Conservation (phyloP, 2,888 invertebrate species). For the Ypsolopha sequella region DNA sequence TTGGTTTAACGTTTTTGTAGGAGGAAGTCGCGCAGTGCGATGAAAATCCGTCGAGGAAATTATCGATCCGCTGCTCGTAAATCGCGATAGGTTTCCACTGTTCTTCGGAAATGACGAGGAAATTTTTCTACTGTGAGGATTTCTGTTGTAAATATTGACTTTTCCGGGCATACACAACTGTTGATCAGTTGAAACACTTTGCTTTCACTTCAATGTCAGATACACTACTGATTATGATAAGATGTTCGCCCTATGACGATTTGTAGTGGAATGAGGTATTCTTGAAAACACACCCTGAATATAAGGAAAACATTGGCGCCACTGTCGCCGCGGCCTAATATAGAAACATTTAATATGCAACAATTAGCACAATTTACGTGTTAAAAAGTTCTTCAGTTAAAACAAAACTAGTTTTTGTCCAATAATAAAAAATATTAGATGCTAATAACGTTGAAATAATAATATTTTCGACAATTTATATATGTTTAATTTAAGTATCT, state of each 20-base stretch:
- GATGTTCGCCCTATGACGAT: conserved; percentile 64
- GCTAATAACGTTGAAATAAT: too few species aligned
- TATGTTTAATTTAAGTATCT: too few species aligned
- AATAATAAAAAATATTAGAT: too few species aligned
- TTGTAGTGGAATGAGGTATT: conserved; percentile 64
- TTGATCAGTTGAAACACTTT: conserved; percentile 12
- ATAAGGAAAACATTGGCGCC: conserved; percentile 67
- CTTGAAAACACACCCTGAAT: conserved; percentile 65
- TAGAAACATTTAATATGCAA: conserved; percentile 16
- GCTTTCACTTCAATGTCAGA: conserved; percentile 64
- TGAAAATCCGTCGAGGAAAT: conserved; percentile 6
- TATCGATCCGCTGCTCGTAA: conserved; percentile 2
- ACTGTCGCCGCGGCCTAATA: conserved; percentile 36
- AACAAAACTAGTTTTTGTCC: too few species aligned
- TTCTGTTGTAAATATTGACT: conserved; percentile 1
- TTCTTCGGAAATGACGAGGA: not conserved
- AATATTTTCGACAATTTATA: too few species aligned
- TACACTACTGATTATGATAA: conserved; percentile 36
- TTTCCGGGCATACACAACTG: conserved; percentile 2
- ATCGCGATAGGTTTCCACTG: not conserved
- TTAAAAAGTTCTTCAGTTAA: too few species aligned
- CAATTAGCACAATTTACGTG: too few species aligned
- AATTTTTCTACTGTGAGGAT: too few species aligned
- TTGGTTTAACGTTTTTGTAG: conserved; percentile 55
- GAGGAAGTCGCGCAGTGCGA: conserved; percentile 24